Evolutionary conservation across 1,140 invertebrate species (phyloP), one percentile per base, ranked within the genome.

Genomic region (Drosophila malerkotliana): DNA sequence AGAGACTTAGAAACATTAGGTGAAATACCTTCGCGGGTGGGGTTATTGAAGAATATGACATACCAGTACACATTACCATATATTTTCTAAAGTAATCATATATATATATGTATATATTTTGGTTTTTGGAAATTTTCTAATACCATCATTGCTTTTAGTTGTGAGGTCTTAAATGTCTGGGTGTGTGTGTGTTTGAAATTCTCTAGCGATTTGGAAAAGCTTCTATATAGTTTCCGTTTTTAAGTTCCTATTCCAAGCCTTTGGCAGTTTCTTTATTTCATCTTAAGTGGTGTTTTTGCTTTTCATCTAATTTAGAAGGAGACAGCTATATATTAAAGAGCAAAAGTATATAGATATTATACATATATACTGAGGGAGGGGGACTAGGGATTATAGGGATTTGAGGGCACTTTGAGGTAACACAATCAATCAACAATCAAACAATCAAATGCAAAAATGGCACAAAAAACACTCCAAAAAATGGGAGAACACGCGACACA

Each of bases 251-350:
- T 34, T 41, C 56, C 62, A 63, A 80, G 62, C 78, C 62, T 72
- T 80, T 87, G 82, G 82, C 82, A 85, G 82, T 85, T 85, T 64
- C 61, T 48, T 78, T 59, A 79, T 51, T 52, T 58, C 57, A 49
- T 74, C 37, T 45, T 68, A 73, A 77, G 66, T 75, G 71, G 64
- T 77, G 64, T 68, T 44, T 15, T 44, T 61, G 59, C 57, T 66
- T 77, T 76, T 74, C 52, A 15, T 53, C 61, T 75, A 21, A 48
- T 48, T 59, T 21, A 45, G 54, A 75, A 41, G 39, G 49, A 59
- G 49, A 54, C 26, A 59, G 47, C 62, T 57, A 60, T 10, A 37
- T 37, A 37, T 12, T 10, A 12, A 9, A 8, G 26, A 28, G 26
- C 26, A 28, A 28, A 28, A 10, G 9, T 32, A 32, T 32, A 32